Evolutionary conservation across 2,113 vertebrate species (phyloP).

Genomic region (Arenaria interpres): DNA sequence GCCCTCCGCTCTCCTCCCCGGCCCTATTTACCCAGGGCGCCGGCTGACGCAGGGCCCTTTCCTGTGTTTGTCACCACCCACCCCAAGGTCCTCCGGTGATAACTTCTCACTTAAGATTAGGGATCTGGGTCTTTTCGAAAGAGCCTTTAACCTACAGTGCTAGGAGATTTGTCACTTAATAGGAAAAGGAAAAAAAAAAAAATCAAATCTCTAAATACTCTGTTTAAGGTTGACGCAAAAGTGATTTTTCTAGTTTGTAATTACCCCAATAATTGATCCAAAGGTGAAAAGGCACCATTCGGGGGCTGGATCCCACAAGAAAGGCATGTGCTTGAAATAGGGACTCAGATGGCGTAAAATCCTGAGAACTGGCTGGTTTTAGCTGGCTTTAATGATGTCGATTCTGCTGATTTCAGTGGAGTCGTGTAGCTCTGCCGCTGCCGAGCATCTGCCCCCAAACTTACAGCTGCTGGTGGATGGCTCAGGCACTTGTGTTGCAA

Average conservation of each 20-base stretch:
- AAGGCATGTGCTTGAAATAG: neutral
- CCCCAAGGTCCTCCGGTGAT: slow-evolving; percentile 15
- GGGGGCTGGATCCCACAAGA: neutral
- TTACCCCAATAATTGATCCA: neutral
- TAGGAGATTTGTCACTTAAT: neutral
- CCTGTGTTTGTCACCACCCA: slow-evolving; percentile 40
- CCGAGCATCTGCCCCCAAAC: slow-evolving; percentile 20
- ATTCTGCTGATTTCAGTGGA: slow-evolving; percentile 43
- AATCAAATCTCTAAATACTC: neutral
- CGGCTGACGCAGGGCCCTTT: slow-evolving; percentile 44
- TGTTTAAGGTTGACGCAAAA: neutral
- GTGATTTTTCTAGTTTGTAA: neutral
- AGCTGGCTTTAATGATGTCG: slow-evolving; percentile 10
- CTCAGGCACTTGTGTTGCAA: slow-evolving; percentile 14
- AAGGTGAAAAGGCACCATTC: neutral
- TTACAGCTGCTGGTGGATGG: slow-evolving; percentile 50
- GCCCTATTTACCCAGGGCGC: slow-evolving; percentile 24
- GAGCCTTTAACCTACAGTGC: neutral
- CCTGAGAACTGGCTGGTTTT: neutral
- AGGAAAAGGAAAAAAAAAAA: neutral
- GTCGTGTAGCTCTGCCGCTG: neutral
- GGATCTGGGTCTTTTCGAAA: neutral
- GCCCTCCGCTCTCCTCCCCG: neutral
- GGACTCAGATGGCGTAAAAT: neutral
- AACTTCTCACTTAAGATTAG: slow-evolving; percentile 33